These are phyloP conservation scores for Peromyscus leucopus DNA, from an alignment of 2,113 vertebrate species.

Conservation along the genomic window DNA sequence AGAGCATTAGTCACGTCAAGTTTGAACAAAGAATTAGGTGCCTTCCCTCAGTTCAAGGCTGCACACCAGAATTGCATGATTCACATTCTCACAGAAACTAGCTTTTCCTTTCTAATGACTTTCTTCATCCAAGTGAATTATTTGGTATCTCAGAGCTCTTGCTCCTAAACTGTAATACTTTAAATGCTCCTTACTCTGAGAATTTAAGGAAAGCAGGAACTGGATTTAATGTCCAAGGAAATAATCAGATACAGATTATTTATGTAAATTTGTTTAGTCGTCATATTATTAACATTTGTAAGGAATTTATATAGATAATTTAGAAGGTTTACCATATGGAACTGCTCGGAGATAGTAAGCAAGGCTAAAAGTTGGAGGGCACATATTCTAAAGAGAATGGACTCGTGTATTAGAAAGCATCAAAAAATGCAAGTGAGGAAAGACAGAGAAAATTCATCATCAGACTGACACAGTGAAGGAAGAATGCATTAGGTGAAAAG, in stretches of 20 bases:
- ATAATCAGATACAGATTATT: not conserved
- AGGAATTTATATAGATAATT: not conserved
- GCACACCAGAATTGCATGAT: conserved; percentile 1
- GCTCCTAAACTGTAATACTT: not conserved
- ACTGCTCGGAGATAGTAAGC: not conserved
- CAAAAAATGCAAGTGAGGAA: not conserved
- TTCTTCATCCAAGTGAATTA: conserved; percentile 49
- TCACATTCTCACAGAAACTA: conserved; percentile 27
- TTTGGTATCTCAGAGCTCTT: not conserved
- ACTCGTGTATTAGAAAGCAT: not conserved
- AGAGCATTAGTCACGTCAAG: not conserved
- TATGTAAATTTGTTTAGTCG: not conserved
- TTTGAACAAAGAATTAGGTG: conserved; percentile 33
- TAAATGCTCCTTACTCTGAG: not conserved
- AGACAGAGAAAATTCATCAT: not conserved
- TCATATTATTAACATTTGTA: not conserved
- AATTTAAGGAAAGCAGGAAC: conserved; percentile 26
- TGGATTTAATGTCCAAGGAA: not conserved
- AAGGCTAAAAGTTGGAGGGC: not conserved
- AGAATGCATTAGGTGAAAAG: not conserved
- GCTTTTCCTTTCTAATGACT: conserved; percentile 47
- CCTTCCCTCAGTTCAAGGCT: conserved; percentile 28
- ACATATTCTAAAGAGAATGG: not conserved
- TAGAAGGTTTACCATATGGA: not conserved
- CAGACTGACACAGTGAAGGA: not conserved